phyloP scores from a whole-genome alignment of 2,113 vertebrate genomes.

The Pedionomus torquatus region DNA sequence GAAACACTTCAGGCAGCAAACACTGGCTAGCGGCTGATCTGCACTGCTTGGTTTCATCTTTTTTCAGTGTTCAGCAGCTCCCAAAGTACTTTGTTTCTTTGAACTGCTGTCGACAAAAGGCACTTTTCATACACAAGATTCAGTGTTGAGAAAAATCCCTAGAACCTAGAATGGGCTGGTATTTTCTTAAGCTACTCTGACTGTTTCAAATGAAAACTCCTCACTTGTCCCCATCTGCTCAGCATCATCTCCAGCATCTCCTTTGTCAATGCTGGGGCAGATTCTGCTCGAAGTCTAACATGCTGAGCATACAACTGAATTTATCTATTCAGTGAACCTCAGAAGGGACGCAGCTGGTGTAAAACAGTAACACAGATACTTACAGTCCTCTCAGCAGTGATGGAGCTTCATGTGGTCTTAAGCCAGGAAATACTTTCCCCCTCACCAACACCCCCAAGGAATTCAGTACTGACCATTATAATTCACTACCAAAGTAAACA shows the following conservation, averaged over 20 bases:
- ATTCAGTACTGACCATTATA: not conserved
- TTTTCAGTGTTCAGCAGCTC: not conserved
- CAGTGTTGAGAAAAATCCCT: not conserved
- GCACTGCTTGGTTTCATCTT: not conserved
- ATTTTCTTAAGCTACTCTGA: not conserved
- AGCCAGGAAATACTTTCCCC: not conserved
- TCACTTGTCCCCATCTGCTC: not conserved
- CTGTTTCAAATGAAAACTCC: not conserved
- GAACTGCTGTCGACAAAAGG: not conserved
- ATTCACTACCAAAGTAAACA: not conserved
- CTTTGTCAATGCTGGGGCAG: fast-evolving
- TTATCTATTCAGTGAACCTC: not conserved
- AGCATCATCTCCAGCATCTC: not conserved
- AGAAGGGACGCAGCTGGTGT: not conserved
- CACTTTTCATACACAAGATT: not conserved
- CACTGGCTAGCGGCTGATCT: not conserved
- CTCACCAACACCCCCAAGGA: not conserved
- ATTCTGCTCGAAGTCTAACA: not conserved
- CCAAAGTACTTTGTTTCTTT: not conserved
- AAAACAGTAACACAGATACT: not conserved
- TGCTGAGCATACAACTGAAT: not conserved
- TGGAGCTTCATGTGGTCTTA: not conserved
- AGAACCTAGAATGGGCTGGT: fast-evolving
- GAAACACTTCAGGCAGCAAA: not conserved
- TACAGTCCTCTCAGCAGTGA: not conserved